A percentile compares a stretch with the other conserved stretches of the same genome.
These are phyloP conservation scores for Celastrina argiolus DNA, from an alignment of 2,888 invertebrate genomes.

Conservation along the genomic window DNA sequence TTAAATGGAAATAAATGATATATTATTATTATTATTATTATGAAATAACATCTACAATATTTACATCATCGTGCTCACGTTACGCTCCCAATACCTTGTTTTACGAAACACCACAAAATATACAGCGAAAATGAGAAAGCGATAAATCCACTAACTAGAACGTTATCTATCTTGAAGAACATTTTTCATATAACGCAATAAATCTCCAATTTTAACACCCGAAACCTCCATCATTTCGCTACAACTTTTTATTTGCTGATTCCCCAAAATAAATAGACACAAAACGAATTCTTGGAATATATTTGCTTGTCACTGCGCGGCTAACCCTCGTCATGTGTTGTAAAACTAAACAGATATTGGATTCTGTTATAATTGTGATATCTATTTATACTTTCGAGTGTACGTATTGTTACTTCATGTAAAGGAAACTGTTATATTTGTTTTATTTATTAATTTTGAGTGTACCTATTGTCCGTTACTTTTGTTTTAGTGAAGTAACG, in stretches of 20 bases:
- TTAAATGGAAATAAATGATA: too few species aligned
- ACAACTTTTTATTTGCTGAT: slow-evolving; percentile 21
- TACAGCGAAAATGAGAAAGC: slow-evolving; percentile 13
- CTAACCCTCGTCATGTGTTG: slow-evolving; percentile 16
- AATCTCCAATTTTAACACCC: slow-evolving; percentile 15
- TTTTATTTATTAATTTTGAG: too few species aligned
- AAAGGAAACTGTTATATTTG: too few species aligned
- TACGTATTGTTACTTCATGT: not conserved
- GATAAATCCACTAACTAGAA: slow-evolving; percentile 17
- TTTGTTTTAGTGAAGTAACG: too few species aligned
- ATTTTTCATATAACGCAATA: slow-evolving; percentile 19
- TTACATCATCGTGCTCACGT: not conserved
- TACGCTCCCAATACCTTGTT: not conserved
- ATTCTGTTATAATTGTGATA: slow-evolving; percentile 12
- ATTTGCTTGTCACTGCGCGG: slow-evolving; percentile 1
- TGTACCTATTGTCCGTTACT: too few species aligned
- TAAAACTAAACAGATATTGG: slow-evolving; percentile 21
- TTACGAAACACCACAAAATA: slow-evolving; percentile 2
- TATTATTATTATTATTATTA: too few species aligned
- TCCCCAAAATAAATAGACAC: slow-evolving; percentile 21
- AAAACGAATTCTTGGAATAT: slow-evolving; percentile 16
- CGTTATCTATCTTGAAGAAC: slow-evolving; percentile 17
- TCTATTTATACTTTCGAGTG: not conserved
- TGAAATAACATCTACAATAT: not conserved
- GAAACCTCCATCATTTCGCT: slow-evolving; percentile 17